A percentile compares a stretch with the other conserved stretches of the same genome.
Evolutionary conservation across 2,797 vertebrate species (phyloP).

Genomic region (Mallotus villosus): DNA sequence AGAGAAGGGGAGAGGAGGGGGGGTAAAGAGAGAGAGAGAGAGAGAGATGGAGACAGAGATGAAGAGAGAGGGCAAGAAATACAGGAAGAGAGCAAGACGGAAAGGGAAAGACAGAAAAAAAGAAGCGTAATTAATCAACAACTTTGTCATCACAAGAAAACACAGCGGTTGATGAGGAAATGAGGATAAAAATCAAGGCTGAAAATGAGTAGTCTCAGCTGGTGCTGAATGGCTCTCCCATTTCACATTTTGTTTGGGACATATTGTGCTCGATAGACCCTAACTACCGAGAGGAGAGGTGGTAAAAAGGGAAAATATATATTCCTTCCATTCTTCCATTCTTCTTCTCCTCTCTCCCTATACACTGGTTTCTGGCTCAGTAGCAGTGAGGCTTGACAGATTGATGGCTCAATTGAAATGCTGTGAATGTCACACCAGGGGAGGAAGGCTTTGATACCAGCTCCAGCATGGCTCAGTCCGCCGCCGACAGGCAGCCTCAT

Average conservation of each 20-base stretch:
- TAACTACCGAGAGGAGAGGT: conserved; percentile 18
- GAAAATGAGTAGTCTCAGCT: conserved; percentile 46
- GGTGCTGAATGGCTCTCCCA: conserved; percentile 43
- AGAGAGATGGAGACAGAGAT: conserved; percentile 17
- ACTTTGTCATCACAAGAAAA: conserved; percentile 51
- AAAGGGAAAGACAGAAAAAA: background rate
- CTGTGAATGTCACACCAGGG: conserved; percentile 61
- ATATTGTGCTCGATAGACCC: conserved; percentile 47
- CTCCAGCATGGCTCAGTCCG: conserved; percentile 52
- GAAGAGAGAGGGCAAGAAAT: conserved; percentile 2
- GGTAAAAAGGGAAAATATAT: conserved; percentile 42
- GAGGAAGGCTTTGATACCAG: conserved; percentile 55
- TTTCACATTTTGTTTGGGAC: conserved; percentile 49
- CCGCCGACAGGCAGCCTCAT: conserved; percentile 57
- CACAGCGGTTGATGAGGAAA: conserved; percentile 44
- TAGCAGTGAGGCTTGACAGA: conserved; percentile 57
- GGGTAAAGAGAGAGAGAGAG: background rate
- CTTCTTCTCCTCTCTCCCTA: conserved; percentile 33
- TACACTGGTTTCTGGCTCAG: conserved; percentile 36
- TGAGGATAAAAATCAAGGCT: conserved; percentile 43
- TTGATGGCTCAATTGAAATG: conserved; percentile 74
- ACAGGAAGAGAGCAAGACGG: conserved; percentile 26
- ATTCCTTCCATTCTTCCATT: conserved; percentile 40
- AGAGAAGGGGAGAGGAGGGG: conserved; percentile 14
- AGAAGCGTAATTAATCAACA: background rate